Base-by-base conservation (phyloP, 2,888 invertebrate genomes). In the Allygus modestus region DNA sequence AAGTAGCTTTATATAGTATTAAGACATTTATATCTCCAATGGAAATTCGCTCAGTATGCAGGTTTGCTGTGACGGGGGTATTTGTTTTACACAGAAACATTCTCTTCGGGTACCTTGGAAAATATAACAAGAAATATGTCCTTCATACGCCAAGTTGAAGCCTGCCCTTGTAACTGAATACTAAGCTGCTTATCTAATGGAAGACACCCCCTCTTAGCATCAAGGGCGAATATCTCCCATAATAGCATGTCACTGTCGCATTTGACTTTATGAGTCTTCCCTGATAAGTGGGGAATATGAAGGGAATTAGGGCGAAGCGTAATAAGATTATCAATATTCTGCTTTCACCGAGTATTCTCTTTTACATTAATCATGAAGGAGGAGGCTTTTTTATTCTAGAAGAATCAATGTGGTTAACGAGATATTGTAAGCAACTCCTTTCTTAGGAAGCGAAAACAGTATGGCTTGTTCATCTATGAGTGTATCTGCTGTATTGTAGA, bases 131-230 rank as follows among this genome's bases (percentile, higher is more conserved):
- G 51, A 58, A 58, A 7, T 58, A n/a, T n/a, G 12, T 58, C 58
- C 23, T 58, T 23, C 23, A 58, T 46, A 58, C 23, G 5, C 20
- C 9, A 23, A 58, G 58, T 58, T 58, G 9, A 58, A 58, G 58
- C 20, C 23, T 17, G 46, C 17, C 58, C 58, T 58, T 58, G 58
- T 7, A 58, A 58, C 58, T 12, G 12, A 23, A 58, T n/a, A 58
- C 58, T 58, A 58, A 58, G 58, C 58, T 7, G 23, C 58, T 58
- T 58, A 58, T 58, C 58, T 58, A 58, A 58, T 58, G 58, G 58
- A 58, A 58, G 58, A 20, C 58, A 58, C 58, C 58, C 58, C 23
- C 23, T 51, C 51, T 58, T 12, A 2, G 46, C 7, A 17, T 46
- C 2, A 46, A 58, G 58, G 58, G 58, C 58, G 58, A 23, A 23